Evolutionary conservation across 2,113 vertebrate genomes (phyloP).

Genomic region (Motacilla tschutschensis): DNA sequence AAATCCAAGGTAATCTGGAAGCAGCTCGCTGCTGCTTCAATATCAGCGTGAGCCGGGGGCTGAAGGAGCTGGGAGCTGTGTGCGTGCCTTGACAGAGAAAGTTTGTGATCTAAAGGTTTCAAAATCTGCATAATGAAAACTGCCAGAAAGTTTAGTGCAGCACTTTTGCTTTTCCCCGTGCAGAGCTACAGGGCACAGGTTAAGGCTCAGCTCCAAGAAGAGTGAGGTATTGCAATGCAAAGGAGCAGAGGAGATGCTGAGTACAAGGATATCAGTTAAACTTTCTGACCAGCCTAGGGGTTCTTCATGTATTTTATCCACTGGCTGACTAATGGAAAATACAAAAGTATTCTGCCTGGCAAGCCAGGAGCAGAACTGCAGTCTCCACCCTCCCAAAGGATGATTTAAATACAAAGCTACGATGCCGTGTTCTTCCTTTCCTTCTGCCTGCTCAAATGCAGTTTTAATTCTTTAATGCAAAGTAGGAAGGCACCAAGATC

Average conservation of each 20-base stretch:
- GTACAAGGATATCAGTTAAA: not conserved
- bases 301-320: not conserved
- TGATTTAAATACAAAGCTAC: not conserved
- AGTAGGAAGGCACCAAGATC: not conserved
- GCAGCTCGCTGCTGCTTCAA: not conserved
- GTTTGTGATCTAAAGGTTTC: not conserved
- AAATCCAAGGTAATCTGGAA: conserved; percentile 34
- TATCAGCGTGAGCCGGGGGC: not conserved
- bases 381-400: conserved; percentile 1
- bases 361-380: not conserved
- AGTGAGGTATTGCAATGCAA: not conserved
- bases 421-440: not conserved
- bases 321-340: conserved; percentile 1
- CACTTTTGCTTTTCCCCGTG: not conserved
- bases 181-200: not conserved
- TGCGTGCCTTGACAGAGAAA: not conserved
- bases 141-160: not conserved
- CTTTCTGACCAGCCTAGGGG: not conserved
- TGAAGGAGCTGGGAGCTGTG: not conserved
- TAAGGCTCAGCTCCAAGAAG: not conserved
- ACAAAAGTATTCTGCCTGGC: conserved; percentile 3
- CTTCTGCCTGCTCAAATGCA: not conserved
- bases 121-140: not conserved
- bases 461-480: conserved; percentile 22
- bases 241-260: not conserved